Base-by-base conservation (phyloP, 1,140 invertebrate genomes). In the Polypedilum vanderplanki region DNA sequence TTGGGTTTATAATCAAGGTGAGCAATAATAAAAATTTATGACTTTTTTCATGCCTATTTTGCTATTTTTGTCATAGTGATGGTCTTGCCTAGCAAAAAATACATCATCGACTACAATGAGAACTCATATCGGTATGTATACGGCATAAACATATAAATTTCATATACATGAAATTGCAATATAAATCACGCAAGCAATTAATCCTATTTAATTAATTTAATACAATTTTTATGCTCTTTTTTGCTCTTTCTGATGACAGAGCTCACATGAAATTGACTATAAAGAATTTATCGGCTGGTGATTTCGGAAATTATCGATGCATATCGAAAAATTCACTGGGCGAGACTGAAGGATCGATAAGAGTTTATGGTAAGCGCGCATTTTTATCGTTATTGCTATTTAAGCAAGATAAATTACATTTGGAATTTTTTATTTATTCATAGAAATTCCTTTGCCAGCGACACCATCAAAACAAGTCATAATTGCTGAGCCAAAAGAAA, bases 321-420 rank as follows among this genome's bases (percentile, higher is more conserved):
- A 92, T 94, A 81, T 93, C 94, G 75, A 95, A 95, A 84, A 98
- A 97, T 84, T 93, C 91, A 10, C 87, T 97, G n/a, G 95, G 95
- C 75, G 93, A 94, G 82, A 97, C 95, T 18, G 93, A 95, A 83
- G 94, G 94, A 76, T 91, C 90, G 65, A 96, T 98, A 82, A 87
- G 93, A 82, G 86, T 98, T 75, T 96, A 96, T 81, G 93, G 96
- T 97, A 88, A 89, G 81, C 74, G 74, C 18, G 73, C 73, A 10
- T 33, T 46, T 73, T 15, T 33, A 33, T 70, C n/a, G 17, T 70
- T 70, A 17, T n/a, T 70, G n/a, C n/a, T 18, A 70, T 18, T 12
- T 57, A 57, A 33, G 24, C 24, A 33, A 33, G 24, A 33, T 33
- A 33, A 33, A 33, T 57, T 57, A 57, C 12, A n/a, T 15, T 46